A percentile compares a stretch with the other conserved stretches of the same genome.
Conservation (phyloP, 2,113 vertebrate genomes). For the Ondatra zibethicus region DNA sequence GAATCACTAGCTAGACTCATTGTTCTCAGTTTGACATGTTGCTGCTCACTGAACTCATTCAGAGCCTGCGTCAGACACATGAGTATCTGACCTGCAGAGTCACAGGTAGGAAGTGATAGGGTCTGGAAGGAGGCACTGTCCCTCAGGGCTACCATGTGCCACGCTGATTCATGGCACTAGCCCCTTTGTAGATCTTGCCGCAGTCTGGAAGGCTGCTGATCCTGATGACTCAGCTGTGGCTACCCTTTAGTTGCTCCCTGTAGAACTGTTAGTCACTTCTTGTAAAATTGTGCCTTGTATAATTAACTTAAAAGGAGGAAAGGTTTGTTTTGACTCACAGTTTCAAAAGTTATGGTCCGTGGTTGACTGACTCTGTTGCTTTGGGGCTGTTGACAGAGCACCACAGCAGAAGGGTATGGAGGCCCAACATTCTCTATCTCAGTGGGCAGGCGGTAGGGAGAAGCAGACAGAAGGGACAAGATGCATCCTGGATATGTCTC, state of each 20-base stretch:
- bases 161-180: background rate
- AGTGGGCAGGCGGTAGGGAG: background rate
- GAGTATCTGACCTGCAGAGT: background rate
- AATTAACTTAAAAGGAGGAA: background rate
- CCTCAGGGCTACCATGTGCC: accelerated
- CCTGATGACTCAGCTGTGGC: background rate
- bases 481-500: background rate
- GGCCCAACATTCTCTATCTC: background rate
- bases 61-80: accelerated
- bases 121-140: background rate
- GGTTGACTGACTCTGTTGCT: background rate
- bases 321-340: background rate
- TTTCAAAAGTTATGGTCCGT: background rate
- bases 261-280: background rate
- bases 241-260: background rate
- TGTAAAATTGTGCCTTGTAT: background rate
- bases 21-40: background rate
- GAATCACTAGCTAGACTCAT: background rate
- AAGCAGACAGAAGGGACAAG: background rate
- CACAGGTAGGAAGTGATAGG: background rate
- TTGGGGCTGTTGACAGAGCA: background rate
- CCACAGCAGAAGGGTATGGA: background rate
- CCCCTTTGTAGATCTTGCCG: background rate
- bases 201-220: background rate
- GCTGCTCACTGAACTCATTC: background rate